Conservation (phyloP, 1,140 invertebrate genomes). For the Drosophila prosaltans region DNA sequence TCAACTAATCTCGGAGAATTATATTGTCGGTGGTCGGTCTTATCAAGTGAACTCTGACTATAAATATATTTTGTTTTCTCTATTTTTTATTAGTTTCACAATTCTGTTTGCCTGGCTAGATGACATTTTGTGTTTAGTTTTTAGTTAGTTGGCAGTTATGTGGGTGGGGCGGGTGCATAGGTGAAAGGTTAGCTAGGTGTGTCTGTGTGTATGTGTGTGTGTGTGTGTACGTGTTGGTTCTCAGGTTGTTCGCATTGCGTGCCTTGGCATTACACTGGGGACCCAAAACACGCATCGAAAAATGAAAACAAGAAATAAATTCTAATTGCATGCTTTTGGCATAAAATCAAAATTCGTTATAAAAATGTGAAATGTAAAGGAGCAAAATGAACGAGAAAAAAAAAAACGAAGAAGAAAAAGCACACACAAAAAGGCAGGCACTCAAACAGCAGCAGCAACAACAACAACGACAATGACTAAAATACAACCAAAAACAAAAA, state of each 20-base stretch:
- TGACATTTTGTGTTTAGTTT: background rate
- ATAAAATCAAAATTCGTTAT: slow-evolving; percentile 74
- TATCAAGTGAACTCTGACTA: too few relatives aligned
- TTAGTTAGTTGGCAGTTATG: background rate
- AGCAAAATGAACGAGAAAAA: slow-evolving; percentile 31
- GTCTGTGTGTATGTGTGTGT: background rate
- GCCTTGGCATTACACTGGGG: slow-evolving; percentile 21
- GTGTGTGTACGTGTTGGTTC: background rate
- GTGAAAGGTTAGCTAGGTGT: background rate
- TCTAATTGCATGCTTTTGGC: slow-evolving; percentile 77
- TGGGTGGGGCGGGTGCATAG: background rate
- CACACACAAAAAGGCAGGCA: background rate
- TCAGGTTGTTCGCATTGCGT: slow-evolving; percentile 7
- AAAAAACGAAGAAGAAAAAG: background rate
- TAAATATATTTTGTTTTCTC: too few relatives aligned
- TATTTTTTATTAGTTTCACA: too few relatives aligned
- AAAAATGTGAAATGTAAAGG: slow-evolving; percentile 59
- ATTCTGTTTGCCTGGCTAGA: background rate
- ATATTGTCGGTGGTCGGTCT: too few relatives aligned
- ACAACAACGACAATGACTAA: slow-evolving; percentile 32
- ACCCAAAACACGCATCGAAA: slow-evolving; percentile 6
- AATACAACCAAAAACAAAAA: slow-evolving; percentile 39
- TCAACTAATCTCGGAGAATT: too few relatives aligned
- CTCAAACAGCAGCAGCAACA: slow-evolving; percentile 19
- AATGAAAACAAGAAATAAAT: slow-evolving; percentile 65